Percentiles rank a stretch among this genome's conserved stretches.
Conservation (phyloP, 2,113 vertebrate genomes). For the Hyaena hyaena region DNA sequence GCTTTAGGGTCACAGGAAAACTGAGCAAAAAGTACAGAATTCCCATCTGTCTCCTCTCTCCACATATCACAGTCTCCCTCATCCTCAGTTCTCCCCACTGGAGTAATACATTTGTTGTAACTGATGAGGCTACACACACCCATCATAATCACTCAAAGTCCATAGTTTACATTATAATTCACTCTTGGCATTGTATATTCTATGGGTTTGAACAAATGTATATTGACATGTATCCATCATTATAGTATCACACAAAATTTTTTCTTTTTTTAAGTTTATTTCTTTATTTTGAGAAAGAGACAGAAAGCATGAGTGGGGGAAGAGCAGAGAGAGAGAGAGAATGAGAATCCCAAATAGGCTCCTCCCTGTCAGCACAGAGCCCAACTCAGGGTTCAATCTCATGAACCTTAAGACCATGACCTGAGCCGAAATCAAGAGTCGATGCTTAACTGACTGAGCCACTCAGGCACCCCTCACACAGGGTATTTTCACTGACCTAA, state of each 20-base stretch:
- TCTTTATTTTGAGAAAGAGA: too few species aligned
- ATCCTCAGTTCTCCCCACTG: not conserved
- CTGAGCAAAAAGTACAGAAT: not conserved
- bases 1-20: not conserved
- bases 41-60: not conserved
- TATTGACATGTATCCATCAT: not conserved
- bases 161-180: not conserved
- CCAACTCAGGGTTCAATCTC: too few species aligned
- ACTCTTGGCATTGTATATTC: not conserved
- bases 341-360: too few species aligned
- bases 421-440: too few species aligned
- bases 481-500: not conserved
- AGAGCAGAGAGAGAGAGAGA: too few species aligned
- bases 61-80: not conserved
- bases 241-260: not conserved
- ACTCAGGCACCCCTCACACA: not conserved
- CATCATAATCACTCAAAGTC: not conserved
- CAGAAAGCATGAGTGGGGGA: too few species aligned
- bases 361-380: too few species aligned
- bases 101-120: not conserved
- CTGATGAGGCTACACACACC: not conserved
- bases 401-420: too few species aligned
- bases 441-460: too few species aligned
- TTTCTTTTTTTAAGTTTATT: not conserved
- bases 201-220: not conserved